These are phyloP conservation scores for Mus pahari DNA, from an alignment of 2,113 vertebrate species.

Conservation along the genomic window DNA sequence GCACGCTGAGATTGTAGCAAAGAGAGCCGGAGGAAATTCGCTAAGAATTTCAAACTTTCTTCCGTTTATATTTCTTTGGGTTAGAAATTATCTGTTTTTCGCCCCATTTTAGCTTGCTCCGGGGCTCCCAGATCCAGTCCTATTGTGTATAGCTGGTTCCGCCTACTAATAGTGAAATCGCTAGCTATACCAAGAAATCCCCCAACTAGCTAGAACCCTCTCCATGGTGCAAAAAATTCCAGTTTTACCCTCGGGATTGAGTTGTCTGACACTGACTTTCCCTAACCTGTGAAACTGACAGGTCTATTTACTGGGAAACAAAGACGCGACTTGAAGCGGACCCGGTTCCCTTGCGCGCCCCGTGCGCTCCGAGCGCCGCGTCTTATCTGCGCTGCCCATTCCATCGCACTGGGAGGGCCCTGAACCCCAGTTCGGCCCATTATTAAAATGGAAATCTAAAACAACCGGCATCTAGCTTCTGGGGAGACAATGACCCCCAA, in stretches of 20 bases:
- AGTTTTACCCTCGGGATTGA: constrained; percentile 82
- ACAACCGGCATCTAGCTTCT: constrained; percentile 86
- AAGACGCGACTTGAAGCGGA: constrained; percentile 79
- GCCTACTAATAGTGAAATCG: neutral
- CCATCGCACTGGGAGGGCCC: constrained; percentile 68
- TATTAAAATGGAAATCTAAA: constrained; percentile 92
- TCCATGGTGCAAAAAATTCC: constrained; percentile 76
- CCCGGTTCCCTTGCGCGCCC: constrained; percentile 67
- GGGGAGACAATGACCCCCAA: constrained; percentile 90
- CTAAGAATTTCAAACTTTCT: constrained; percentile 84
- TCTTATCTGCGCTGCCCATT: constrained; percentile 36
- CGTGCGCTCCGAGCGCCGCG: constrained; percentile 53
- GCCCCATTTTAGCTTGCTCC: neutral
- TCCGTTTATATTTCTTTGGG: constrained; percentile 83
- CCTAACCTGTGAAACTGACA: constrained; percentile 84
- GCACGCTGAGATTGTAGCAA: constrained; percentile 76
- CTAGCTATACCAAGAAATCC: neutral
- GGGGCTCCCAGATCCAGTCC: neutral
- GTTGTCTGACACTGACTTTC: constrained; percentile 84
- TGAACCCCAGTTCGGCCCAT: constrained; percentile 78
- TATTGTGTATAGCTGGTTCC: constrained; percentile 41
- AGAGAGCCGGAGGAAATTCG: constrained; percentile 78
- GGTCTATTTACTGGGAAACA: constrained; percentile 87
- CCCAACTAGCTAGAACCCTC: constrained; percentile 57
- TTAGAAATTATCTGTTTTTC: constrained; percentile 73